Evolutionary conservation across 1,140 invertebrate species (phyloP).

Genomic region (Leptopilina clavipes): DNA sequence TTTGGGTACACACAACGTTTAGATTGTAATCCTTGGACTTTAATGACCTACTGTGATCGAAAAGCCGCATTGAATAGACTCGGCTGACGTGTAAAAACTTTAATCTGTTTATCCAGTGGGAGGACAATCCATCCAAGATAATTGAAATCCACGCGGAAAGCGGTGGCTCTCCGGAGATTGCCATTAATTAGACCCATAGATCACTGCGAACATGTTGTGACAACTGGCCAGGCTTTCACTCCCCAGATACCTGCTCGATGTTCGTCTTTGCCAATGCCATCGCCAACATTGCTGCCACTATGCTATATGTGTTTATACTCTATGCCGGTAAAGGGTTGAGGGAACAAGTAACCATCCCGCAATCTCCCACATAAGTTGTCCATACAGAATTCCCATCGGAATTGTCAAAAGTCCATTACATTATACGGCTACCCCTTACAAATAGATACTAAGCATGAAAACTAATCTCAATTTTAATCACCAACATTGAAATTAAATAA

Average conservation of each 20-base stretch:
- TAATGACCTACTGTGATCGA: neutral
- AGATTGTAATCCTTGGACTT: neutral
- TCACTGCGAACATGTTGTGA: constrained; percentile 60
- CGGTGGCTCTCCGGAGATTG: constrained; percentile 59
- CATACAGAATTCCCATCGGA: constrained; percentile 50
- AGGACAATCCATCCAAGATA: constrained; percentile 55
- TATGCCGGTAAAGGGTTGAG: neutral
- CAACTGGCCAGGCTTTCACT: constrained; percentile 57
- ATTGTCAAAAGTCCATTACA: constrained; percentile 46
- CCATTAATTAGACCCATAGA: constrained; percentile 68
- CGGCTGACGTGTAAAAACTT: constrained; percentile 52
- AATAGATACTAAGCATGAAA: neutral
- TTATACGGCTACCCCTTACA: neutral
- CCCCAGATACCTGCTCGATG: constrained; percentile 48
- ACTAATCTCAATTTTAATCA: neutral
- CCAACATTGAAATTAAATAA: too few relatives aligned
- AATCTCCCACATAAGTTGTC: constrained; percentile 52
- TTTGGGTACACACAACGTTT: neutral
- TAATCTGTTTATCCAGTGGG: constrained; percentile 51
- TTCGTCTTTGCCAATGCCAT: constrained; percentile 47
- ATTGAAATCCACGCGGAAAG: constrained; percentile 67
- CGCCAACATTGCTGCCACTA: constrained; percentile 1
- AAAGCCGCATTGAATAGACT: neutral
- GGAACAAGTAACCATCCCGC: constrained; percentile 41
- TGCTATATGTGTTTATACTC: constrained; percentile 19